A percentile compares a stretch with the other conserved stretches of the same genome.
phyloP scores from a whole-genome alignment of 1,140 invertebrate genomes.

The Drosophila kohkoa region DNA sequence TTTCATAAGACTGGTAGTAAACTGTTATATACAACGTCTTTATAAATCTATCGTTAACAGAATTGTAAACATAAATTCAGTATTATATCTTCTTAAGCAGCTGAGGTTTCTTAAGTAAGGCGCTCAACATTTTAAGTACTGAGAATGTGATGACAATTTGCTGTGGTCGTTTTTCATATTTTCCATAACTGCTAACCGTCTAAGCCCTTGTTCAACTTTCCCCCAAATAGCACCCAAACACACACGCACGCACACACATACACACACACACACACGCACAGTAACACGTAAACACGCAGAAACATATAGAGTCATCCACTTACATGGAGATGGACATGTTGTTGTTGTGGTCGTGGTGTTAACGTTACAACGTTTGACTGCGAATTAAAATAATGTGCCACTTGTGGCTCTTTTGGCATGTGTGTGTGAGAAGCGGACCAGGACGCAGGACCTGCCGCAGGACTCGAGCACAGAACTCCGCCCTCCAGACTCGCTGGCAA shows the following conservation, averaged over 20 bases:
- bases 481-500: slow-evolving; percentile 55
- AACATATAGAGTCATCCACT: background rate
- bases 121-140: background rate
- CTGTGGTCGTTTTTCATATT: background rate
- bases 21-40: too few relatives aligned
- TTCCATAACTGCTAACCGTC: background rate
- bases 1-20: too few relatives aligned
- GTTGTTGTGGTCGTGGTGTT: slow-evolving; percentile 53
- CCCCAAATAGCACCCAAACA: background rate
- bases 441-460: slow-evolving; percentile 13
- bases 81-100: too few relatives aligned
- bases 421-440: slow-evolving; percentile 39
- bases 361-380: slow-evolving; percentile 80
- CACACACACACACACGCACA: background rate
- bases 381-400: slow-evolving; percentile 84
- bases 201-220: background rate
- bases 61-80: too few relatives aligned
- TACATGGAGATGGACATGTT: background rate
- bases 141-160: background rate
- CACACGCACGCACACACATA: background rate
- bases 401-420: slow-evolving; percentile 74
- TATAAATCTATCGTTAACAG: too few relatives aligned
- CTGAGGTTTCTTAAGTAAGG: too few relatives aligned
- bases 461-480: background rate
- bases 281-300: background rate